A percentile compares a stretch with the other conserved stretches of the same genome.
These are phyloP conservation scores for Chymomyza caudatula DNA, from an alignment of 2,888 invertebrate species.

Conservation along the genomic window DNA sequence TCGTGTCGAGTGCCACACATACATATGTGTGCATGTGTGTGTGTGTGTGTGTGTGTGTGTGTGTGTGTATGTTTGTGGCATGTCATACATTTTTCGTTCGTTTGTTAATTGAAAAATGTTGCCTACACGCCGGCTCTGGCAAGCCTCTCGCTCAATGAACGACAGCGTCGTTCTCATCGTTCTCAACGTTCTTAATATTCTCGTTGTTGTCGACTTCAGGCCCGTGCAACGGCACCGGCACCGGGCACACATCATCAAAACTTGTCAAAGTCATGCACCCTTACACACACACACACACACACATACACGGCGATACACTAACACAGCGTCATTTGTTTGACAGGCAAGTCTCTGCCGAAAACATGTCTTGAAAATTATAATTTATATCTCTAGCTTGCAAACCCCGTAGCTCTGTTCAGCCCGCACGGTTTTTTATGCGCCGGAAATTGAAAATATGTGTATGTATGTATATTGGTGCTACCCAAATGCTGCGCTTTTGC, in stretches of 20 bases:
- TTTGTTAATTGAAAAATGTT: conserved; percentile 72
- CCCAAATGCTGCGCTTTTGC: conserved; percentile 16
- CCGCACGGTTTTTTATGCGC: conserved; percentile 15
- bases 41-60: conserved; percentile 14
- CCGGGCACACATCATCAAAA: conserved; percentile 50
- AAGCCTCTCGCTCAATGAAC: conserved; percentile 3
- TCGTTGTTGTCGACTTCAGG: conserved; percentile 12
- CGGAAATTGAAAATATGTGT: conserved; percentile 55
- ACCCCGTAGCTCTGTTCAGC: background rate
- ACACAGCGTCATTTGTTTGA: conserved; percentile 41
- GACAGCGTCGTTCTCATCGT: background rate
- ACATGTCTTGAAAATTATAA: conserved; percentile 66
- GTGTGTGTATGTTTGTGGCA: conserved; percentile 51
- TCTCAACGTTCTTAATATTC: background rate
- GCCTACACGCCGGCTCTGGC: conserved; percentile 43
- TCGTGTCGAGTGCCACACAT: conserved; percentile 27
- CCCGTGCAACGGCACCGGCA: background rate
- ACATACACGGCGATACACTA: background rate
- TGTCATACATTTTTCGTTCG: conserved; percentile 70
- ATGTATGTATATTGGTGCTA: conserved; percentile 3
- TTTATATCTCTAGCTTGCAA: conserved; percentile 45
- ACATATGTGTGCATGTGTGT: conserved; percentile 6
- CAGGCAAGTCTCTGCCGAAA: conserved; percentile 9
- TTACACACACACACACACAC: conserved; percentile 16
- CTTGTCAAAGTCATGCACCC: conserved; percentile 57